Base-by-base conservation (phyloP, 2,113 vertebrate species). In the Climacteris rufus region DNA sequence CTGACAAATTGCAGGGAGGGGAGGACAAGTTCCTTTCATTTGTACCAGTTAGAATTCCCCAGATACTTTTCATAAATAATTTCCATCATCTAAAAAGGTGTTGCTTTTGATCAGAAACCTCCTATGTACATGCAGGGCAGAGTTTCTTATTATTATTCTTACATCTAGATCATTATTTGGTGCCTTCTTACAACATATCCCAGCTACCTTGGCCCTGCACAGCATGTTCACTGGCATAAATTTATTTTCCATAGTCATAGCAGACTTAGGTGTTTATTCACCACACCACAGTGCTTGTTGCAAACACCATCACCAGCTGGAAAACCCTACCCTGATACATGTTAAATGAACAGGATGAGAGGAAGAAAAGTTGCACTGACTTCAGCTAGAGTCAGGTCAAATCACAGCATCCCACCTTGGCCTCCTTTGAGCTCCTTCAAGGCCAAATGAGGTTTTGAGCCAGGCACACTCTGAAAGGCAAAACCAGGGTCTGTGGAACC, bases 401-500 rank as follows among this genome's bases (percentile, higher is more conserved):
- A 90, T 54, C 78, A 56, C 68, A 87, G 42, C 66, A 17, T 74
- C 75, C 53, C 76, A 33, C 56, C 33, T 70, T 42, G n/a, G 45
- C 50, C 74, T 39, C 42, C 40, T 57, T 65, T 0, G 1, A 85
- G 77, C 22, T 92, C 13, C 2, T 75, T 33, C 27, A 7, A 71
- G 57, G 65, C n/a, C 81, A 75, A 91, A 78, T 1, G 7, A 75
- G 25, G 35, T 44, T 68, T 70, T 1, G 8, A 77, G 84, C 52
- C 42, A 80, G 25, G 39, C 1, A 1, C 0, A 0, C 30, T 45
- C 77, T 42, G 35, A 31, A 13, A 33, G 65, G 39, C 4, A 3
- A 72, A 72, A 65, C 15, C 10, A 23, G 33, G 33, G 59, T 27
- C 63, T 57, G 35, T 61, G 81, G 37, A 82, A 87, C 72, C 0